Percentiles rank a stretch among this genome's conserved stretches.
Evolutionary conservation across 2,797 vertebrate species (phyloP).

Genomic region (Mastacembelus armatus): DNA sequence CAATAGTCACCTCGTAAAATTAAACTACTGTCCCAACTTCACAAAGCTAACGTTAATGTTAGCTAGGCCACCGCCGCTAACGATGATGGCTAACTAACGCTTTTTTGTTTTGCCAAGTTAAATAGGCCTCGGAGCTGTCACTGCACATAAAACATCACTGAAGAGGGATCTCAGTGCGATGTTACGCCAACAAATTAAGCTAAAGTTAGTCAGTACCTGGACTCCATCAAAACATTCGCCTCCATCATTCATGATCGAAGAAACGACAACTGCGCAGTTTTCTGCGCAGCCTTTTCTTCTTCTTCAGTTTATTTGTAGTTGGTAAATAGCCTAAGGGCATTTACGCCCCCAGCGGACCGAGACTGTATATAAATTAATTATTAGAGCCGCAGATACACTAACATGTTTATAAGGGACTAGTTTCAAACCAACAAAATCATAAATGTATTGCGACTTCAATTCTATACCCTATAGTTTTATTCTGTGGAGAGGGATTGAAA

Average conservation of each 20-base stretch:
- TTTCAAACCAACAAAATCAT: too few species aligned
- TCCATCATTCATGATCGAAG: conserved; percentile 46
- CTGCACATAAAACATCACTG: not conserved
- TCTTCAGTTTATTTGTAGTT: conserved; percentile 38
- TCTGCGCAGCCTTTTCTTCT: conserved; percentile 61
- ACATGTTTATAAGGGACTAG: too few species aligned
- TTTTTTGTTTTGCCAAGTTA: not conserved
- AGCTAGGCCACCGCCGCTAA: conserved; percentile 60
- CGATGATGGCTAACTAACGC: not conserved
- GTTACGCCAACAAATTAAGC: not conserved
- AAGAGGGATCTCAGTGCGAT: not conserved
- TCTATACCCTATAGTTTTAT: too few species aligned
- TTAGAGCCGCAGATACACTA: too few species aligned
- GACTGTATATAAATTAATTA: not conserved
- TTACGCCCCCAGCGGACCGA: not conserved
- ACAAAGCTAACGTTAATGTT: conserved; percentile 31
- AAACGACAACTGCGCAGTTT: conserved; percentile 52
- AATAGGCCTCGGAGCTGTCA: not conserved
- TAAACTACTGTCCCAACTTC: conserved; percentile 38
- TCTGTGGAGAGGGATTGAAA: too few species aligned
- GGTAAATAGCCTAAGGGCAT: not conserved
- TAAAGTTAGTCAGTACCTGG: conserved; percentile 30
- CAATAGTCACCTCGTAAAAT: conserved; percentile 3
- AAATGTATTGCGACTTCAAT: too few species aligned
- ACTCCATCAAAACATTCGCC: conserved; percentile 74